phyloP scores from a whole-genome alignment of 2,797 vertebrate genomes.

The Hirundo rustica region DNA sequence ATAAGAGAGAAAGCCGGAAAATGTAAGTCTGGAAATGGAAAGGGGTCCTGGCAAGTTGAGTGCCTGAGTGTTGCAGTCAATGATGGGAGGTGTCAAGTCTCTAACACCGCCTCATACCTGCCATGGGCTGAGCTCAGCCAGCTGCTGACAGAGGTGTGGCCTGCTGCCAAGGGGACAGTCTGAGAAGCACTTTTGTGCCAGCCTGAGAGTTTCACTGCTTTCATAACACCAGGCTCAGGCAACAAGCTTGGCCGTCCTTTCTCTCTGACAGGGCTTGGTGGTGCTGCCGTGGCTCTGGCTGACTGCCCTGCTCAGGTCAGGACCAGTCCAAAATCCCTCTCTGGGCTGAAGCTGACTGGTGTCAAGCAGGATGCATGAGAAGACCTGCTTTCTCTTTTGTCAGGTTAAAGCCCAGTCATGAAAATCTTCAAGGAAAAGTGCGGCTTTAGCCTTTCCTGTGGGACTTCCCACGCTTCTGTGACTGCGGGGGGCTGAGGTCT shows the following conservation, averaged over 20 bases:
- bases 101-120: not conserved
- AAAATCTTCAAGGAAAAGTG: not conserved
- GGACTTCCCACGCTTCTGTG: not conserved
- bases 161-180: not conserved
- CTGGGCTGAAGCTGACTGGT: not conserved
- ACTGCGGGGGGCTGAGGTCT: not conserved
- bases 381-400: not conserved
- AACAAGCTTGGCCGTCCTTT: fast-evolving
- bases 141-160: not conserved
- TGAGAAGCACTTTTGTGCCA: not conserved
- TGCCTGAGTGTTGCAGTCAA: not conserved
- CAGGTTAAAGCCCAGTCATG: not conserved
- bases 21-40: not conserved
- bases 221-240: not conserved
- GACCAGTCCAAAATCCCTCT: not conserved
- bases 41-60: not conserved
- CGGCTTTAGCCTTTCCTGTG: not conserved
- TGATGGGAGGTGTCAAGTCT: not conserved
- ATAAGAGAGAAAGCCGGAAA: not conserved
- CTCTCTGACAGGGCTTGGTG: not conserved
- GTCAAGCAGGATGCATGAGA: not conserved
- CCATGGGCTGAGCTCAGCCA: not conserved
- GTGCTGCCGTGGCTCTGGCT: not conserved
- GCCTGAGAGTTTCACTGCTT: not conserved
- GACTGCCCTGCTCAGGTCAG: not conserved